Evolutionary conservation across 2,797 vertebrate genomes (phyloP).

Genomic region (Dermochelys coriacea): DNA sequence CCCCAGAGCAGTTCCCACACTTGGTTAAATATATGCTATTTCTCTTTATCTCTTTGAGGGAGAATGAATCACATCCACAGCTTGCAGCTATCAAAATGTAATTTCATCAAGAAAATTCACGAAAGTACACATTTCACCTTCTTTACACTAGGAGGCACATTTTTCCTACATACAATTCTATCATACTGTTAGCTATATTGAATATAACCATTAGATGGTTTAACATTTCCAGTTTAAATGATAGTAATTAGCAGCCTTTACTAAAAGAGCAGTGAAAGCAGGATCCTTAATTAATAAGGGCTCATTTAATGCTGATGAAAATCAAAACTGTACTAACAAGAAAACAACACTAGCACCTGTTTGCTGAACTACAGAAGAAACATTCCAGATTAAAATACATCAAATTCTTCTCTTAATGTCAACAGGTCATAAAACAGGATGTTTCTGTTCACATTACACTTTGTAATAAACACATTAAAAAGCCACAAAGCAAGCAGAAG

Average conservation of each 20-base stretch:
- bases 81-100: slow-evolving; percentile 64
- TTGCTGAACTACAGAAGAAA: slow-evolving; percentile 3
- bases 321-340: neutral
- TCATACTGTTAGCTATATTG: neutral
- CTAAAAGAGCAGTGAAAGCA: neutral
- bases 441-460: neutral
- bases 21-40: slow-evolving; percentile 58
- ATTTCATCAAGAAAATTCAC: slow-evolving; percentile 51
- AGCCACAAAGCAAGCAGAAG: neutral
- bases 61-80: slow-evolving; percentile 72
- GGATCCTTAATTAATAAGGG: slow-evolving; percentile 14
- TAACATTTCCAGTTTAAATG: slow-evolving; percentile 38
- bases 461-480: slow-evolving; percentile 19
- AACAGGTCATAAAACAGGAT: slow-evolving; percentile 22
- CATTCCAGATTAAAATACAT: slow-evolving; percentile 27
- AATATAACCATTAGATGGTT: neutral
- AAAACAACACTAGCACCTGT: neutral
- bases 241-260: slow-evolving; percentile 14
- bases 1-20: slow-evolving; percentile 39
- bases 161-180: slow-evolving; percentile 63
- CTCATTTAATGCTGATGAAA: neutral
- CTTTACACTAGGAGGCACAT: slow-evolving; percentile 80
- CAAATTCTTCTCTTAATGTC: neutral
- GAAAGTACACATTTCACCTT: slow-evolving; percentile 56
- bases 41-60: slow-evolving; percentile 63